A percentile compares a stretch with the other conserved stretches of the same genome.
phyloP scores from a whole-genome alignment of 2,797 vertebrate genomes.

The Coilia nasus region DNA sequence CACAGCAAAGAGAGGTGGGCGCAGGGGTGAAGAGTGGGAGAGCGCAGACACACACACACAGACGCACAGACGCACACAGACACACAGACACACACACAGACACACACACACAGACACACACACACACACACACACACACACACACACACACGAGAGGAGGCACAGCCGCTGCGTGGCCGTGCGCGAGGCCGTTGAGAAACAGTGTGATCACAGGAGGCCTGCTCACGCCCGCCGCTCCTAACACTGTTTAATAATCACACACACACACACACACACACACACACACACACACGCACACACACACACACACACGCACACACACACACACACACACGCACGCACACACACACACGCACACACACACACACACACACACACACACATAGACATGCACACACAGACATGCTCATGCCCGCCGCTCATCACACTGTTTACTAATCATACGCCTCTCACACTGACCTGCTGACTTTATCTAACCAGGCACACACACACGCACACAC shows the following conservation, averaged over 20 bases:
- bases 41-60: background rate
- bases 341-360: slow-evolving; percentile 23
- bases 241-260: slow-evolving; percentile 62
- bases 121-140: slow-evolving; percentile 22
- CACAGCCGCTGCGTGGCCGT: slow-evolving; percentile 84
- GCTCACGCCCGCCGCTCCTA: slow-evolving; percentile 59
- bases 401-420: slow-evolving; percentile 66
- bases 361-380: slow-evolving; percentile 21
- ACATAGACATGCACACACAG: slow-evolving; percentile 64
- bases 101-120: slow-evolving; percentile 34
- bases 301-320: slow-evolving; percentile 6
- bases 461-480: slow-evolving; percentile 56
- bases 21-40: slow-evolving; percentile 5
- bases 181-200: slow-evolving; percentile 79
- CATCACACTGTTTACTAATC: slow-evolving; percentile 60
- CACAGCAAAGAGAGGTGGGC: slow-evolving; percentile 13
- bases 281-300: slow-evolving; percentile 29
- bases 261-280: slow-evolving; percentile 45
- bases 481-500: slow-evolving; percentile 36
- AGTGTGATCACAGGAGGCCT: slow-evolving; percentile 82
- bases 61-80: slow-evolving; percentile 21
- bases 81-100: background rate
- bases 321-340: slow-evolving; percentile 28
- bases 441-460: slow-evolving; percentile 58
- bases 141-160: slow-evolving; percentile 63